Conservation (phyloP, 2,797 vertebrate genomes). For the Hippocampus kuda region DNA sequence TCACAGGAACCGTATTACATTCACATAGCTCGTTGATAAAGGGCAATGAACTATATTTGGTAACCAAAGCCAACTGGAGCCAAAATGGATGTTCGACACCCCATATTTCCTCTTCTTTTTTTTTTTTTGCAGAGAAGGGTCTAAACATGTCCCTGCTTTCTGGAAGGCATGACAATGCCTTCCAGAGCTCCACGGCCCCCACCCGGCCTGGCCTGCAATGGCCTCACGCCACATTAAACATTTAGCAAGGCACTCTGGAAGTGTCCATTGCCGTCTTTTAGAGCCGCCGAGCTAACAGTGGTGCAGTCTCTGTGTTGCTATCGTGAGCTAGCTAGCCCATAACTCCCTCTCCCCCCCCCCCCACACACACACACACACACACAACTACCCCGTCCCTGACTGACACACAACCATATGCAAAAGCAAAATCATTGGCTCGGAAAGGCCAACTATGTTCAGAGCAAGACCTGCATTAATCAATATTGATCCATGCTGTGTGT, state of each 20-base stretch:
- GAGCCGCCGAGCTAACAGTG: conserved; percentile 43
- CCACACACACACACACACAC: too few species aligned
- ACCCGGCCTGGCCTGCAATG: conserved; percentile 53
- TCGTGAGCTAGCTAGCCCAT: conserved; percentile 47
- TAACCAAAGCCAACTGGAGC: too few species aligned
- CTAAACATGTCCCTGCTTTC: background rate
- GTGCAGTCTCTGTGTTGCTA: background rate
- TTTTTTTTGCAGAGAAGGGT: background rate
- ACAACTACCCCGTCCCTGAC: background rate
- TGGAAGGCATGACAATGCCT: conserved; percentile 7
- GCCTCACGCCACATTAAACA: conserved; percentile 69
- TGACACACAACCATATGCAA: conserved; percentile 1
- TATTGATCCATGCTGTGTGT: conserved; percentile 40
- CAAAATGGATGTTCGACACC: background rate
- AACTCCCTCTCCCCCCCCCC: conserved; percentile 22
- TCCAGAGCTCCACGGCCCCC: conserved; percentile 42
- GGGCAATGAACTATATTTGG: too few species aligned
- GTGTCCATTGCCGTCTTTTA: conserved; percentile 61
- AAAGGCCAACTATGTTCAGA: conserved; percentile 31
- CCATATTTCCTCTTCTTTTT: background rate
- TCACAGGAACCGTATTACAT: too few species aligned
- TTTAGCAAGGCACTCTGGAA: conserved; percentile 64
- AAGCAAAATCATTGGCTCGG: conserved; percentile 34
- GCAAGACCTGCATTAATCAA: conserved; percentile 49
- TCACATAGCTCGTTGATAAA: too few species aligned